A percentile compares a stretch with the other conserved stretches of the same genome.
These are phyloP conservation scores for Pandemis corylana DNA, from an alignment of 2,888 invertebrate genomes.

Conservation along the genomic window DNA sequence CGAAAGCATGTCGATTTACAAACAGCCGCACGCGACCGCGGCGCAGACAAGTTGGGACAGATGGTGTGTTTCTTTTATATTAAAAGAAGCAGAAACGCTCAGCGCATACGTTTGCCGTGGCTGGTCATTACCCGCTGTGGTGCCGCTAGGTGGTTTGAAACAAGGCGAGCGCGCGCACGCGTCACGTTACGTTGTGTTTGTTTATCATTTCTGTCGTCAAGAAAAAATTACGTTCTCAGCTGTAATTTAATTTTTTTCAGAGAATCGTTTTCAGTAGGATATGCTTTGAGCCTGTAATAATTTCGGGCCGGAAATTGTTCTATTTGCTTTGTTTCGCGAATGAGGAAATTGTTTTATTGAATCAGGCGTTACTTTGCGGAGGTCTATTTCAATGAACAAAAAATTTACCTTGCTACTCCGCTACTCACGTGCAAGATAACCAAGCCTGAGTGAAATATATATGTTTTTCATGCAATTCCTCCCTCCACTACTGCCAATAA, in stretches of 20 bases:
- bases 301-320: not conserved
- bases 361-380: too few relatives aligned
- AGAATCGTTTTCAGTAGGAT: not conserved
- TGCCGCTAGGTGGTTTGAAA: not conserved
- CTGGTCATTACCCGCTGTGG: constrained; percentile 19
- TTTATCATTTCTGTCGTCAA: not conserved
- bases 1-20: constrained; percentile 50
- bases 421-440: too few relatives aligned
- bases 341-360: too few relatives aligned
- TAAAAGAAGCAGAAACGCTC: constrained; percentile 9
- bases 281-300: not conserved
- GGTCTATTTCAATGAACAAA: too few relatives aligned
- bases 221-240: not conserved
- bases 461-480: too few relatives aligned
- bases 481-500: too few relatives aligned
- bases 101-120: constrained; percentile 9
- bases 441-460: too few relatives aligned
- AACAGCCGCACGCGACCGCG: constrained; percentile 47
- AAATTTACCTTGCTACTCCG: too few relatives aligned
- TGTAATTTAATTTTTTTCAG: not conserved
- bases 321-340: not conserved
- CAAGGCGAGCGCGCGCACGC: not conserved
- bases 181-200: not conserved
- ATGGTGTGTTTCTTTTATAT: constrained; percentile 8
- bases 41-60: constrained; percentile 7